These are phyloP conservation scores for Dipodomys merriami DNA, from an alignment of 2,113 vertebrate species.

Conservation along the genomic window DNA sequence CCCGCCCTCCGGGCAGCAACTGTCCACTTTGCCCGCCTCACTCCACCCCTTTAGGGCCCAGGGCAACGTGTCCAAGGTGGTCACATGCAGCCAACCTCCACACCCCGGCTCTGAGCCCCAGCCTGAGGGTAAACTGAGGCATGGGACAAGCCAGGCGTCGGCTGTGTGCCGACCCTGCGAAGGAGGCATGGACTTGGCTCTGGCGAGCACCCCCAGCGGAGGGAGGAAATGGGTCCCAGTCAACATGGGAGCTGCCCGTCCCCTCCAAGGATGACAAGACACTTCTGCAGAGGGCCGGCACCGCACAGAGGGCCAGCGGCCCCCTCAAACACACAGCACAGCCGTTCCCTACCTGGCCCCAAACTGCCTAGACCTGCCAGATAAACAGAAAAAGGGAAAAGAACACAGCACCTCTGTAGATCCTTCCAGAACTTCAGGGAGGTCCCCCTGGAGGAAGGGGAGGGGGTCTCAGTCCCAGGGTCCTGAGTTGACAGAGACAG, in stretches of 20 bases:
- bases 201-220: not conserved
- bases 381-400: not conserved
- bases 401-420: not conserved
- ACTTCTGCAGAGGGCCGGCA: not conserved
- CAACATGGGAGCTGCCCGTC: constrained; percentile 2
- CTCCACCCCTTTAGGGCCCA: not conserved
- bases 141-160: not conserved
- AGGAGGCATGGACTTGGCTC: not conserved
- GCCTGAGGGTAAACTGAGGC: constrained; percentile 14
- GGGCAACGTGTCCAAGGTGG: not conserved
- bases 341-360: too few species aligned
- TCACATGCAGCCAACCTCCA: not conserved
- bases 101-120: not conserved
- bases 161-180: not conserved
- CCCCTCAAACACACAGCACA: not conserved
- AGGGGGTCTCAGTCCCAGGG: not conserved
- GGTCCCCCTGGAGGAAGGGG: not conserved
- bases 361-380: not conserved
- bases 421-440: not conserved
- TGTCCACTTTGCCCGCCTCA: too few species aligned
- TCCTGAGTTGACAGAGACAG: not conserved
- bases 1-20: too few species aligned
- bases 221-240: not conserved
- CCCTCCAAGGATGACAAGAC: not conserved
- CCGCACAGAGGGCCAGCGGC: not conserved